Evolutionary conservation across 2,888 invertebrate species (phyloP), one percentile per base, ranked within the genome.

Genomic region (Aleiodes testaceus): DNA sequence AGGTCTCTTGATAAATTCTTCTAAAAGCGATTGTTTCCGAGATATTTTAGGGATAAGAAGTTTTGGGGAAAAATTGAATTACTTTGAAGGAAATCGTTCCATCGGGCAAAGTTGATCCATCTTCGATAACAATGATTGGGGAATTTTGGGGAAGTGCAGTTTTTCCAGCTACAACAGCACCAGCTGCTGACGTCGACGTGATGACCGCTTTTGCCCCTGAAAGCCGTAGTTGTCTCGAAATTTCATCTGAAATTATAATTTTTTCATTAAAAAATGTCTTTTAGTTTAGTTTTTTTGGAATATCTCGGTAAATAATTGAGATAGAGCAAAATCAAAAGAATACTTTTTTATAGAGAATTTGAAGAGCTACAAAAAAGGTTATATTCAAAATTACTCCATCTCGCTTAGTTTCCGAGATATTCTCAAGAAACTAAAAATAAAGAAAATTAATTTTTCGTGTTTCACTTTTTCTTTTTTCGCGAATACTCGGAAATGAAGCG

Each of bases 151-250:
- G 74, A 50, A 76, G 44, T 53, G 64, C 68, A 44, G 69, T 74
- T 67, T 76, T 79, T 79, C 84, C 79, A 1, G 87, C 82, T n/a
- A 90, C 89, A 78, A 84, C 67, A 1, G 91, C 88, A 1, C 84
- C 88, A 0, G 87, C 83, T 73, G 90, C 90, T 72, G 90, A 47
- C 7, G 89, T 87, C 16, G 90, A 87, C 0, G 93, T 92, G 18
- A 94, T 88, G 1, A 94, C 82, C 2, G 90, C 88, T 86, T 92
- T 93, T 0, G 92, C 90, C n/a, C 89, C 88, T 12, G 92, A 92
- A 75, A 90, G 89, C 6, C 87, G 82, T 16, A 93, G 74, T 84
- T 94, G 94, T 53, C 91, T 91, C 5, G 88, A 83, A 50, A 94
- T 91, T 90, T 95, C 95, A 77, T 91, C 94, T 94, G 88, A 44